phyloP scores from a whole-genome alignment of 2,113 vertebrate species.

The Hemiprocne comata region DNA sequence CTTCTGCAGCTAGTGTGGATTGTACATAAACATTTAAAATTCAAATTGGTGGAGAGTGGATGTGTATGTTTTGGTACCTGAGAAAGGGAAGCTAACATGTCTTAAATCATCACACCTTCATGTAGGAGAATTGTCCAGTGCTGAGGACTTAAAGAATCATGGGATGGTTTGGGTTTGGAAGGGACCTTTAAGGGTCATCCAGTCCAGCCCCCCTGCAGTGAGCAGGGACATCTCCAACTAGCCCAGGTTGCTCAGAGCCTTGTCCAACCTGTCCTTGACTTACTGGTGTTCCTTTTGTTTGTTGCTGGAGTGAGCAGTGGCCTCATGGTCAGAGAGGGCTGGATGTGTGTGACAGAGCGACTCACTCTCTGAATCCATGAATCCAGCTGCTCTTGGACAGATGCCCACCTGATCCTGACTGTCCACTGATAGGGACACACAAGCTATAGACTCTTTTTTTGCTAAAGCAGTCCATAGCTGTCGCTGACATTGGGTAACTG shows the following conservation, averaged over 20 bases:
- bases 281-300: fast-evolving
- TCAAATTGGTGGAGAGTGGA: neutral
- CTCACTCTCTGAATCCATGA: neutral
- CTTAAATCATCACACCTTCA: neutral
- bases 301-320: neutral
- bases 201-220: too few species aligned
- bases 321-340: neutral
- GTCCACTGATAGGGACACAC: fast-evolving
- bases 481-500: neutral
- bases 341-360: neutral
- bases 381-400: neutral
- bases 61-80: neutral
- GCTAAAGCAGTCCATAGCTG: neutral
- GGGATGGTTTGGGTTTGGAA: too few species aligned
- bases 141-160: neutral
- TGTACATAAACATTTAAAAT: neutral
- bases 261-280: too few species aligned
- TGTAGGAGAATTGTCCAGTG: neutral
- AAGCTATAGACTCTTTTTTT: neutral
- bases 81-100: neutral
- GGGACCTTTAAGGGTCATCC: too few species aligned
- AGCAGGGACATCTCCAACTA: too few species aligned
- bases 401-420: neutral
- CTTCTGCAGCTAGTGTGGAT: neutral
- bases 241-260: too few species aligned